Base-by-base conservation (phyloP, 2,113 vertebrate genomes). In the Micromys minutus region DNA sequence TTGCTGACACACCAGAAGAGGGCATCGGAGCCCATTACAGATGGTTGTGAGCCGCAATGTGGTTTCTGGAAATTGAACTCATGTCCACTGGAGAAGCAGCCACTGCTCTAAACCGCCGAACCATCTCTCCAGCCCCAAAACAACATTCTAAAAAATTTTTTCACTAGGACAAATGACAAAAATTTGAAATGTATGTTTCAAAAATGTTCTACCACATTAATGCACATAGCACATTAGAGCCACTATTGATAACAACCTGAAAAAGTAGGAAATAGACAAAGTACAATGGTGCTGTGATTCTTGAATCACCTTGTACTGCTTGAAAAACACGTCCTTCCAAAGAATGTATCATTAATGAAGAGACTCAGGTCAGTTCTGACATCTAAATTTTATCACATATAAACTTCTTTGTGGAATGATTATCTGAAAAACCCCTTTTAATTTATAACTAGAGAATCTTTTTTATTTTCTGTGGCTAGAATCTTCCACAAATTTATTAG, bases 121-220 rank as follows among this genome's bases (percentile, higher is more conserved):
- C 12, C 63, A 67, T 34, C 63, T 67, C 63, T 67, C 29, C 31
- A 34, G 31, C 31, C 1, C 65, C 2, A 24, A 88, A 34, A 90
- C 22, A 39, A 4, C 9, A 34, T 69, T 76, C 5, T 86, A 31
- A 61, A 92, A 94, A 84, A 29, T 29, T 5, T n/a, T 47, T 87
- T 93, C 80, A 69, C 83, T 80, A 47, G 90, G 85, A 94, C 39
- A 72, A 80, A 86, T 94, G 26, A 45, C 52, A 88, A 71, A 16
- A 50, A 81, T 80, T 94, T 34, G 3, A 65, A 50, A 57, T 77
- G 21, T 57, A 93, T 17, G 2, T 21, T 93, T 94, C n/a, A 94
- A 86, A 89, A 42, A 75, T 12, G 8, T 26, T 50, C 29, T 65
- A 65, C 31, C 9, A 71, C 63, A 4, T 92, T 47, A 81, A 42